A percentile compares a stretch with the other conserved stretches of the same genome.
phyloP scores from a whole-genome alignment of 2,888 invertebrate species.

The Melieria omissa region DNA sequence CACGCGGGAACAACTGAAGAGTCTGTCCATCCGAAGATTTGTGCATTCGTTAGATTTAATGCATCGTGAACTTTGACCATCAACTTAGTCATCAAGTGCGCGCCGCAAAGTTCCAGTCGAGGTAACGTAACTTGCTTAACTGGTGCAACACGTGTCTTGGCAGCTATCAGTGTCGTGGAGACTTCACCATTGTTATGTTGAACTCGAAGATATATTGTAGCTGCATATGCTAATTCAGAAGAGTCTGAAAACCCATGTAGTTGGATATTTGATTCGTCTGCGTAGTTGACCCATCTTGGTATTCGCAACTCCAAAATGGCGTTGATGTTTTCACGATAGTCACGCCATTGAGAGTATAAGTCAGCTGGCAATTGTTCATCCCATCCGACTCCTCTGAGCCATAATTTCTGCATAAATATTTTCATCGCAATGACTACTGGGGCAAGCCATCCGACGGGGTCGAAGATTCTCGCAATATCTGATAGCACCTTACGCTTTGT shows the following conservation, averaged over 20 bases:
- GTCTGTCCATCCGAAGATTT: conserved; percentile 35
- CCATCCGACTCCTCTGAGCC: conserved; percentile 45
- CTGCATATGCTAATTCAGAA: conserved; percentile 45
- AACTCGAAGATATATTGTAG: conserved; percentile 43
- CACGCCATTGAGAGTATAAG: conserved; percentile 21
- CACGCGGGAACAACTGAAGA: conserved; percentile 33
- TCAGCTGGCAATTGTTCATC: conserved; percentile 43
- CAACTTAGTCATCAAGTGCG: conserved; percentile 19
- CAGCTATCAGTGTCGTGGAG: not conserved
- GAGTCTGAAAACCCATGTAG: conserved; percentile 51
- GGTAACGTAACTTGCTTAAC: conserved; percentile 33
- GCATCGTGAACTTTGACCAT: not conserved
- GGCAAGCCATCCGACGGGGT: conserved; percentile 46
- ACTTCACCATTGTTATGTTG: not conserved
- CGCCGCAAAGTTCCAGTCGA: conserved; percentile 23
- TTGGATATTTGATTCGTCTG: conserved; percentile 44
- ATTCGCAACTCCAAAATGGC: conserved; percentile 1
- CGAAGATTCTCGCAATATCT: conserved; percentile 41
- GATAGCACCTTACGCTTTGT: conserved; percentile 31
- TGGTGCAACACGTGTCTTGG: conserved; percentile 33
- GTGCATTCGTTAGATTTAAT: not conserved
- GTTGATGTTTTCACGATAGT: conserved; percentile 11
- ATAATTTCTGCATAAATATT: conserved; percentile 48
- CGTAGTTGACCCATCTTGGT: conserved; percentile 22
- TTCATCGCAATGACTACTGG: conserved; percentile 45